Evolutionary conservation across 2,888 invertebrate species (phyloP).

Genomic region (Brachyptera risi): DNA sequence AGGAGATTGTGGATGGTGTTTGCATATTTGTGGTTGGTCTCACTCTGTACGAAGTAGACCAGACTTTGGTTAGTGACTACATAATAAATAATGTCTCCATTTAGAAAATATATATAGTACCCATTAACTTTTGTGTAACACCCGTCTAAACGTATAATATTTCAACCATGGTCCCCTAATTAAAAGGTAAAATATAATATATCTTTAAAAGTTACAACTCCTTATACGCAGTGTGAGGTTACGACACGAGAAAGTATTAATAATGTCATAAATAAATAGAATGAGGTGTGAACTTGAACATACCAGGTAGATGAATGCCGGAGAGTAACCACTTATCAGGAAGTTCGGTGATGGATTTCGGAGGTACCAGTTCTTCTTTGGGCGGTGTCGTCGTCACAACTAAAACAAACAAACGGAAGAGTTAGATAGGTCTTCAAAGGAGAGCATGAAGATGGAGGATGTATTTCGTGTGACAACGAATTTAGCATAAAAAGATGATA

Average conservation of each 20-base stretch:
- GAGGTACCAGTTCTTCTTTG: slow-evolving; percentile 43
- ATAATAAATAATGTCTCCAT: slow-evolving; percentile 12
- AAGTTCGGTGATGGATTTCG: slow-evolving; percentile 60
- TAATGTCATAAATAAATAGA: too few relatives aligned
- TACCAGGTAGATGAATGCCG: slow-evolving; percentile 67
- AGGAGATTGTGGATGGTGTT: too few relatives aligned
- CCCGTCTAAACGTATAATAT: too few relatives aligned
- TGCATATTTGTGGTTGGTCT: slow-evolving; percentile 11
- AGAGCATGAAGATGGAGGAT: too few relatives aligned
- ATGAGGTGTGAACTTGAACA: slow-evolving; percentile 39
- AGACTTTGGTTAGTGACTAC: background rate
- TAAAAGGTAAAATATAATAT: background rate
- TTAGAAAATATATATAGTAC: background rate
- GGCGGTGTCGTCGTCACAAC: slow-evolving; percentile 1
- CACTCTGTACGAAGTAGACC: slow-evolving; percentile 8
- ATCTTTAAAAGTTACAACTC: too few relatives aligned
- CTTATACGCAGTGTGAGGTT: too few relatives aligned
- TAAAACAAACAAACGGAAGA: background rate
- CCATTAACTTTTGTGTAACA: background rate
- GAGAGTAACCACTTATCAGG: slow-evolving; percentile 63
- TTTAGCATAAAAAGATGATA: too few relatives aligned
- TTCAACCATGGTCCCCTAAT: too few relatives aligned
- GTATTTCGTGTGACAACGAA: too few relatives aligned
- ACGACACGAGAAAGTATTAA: too few relatives aligned
- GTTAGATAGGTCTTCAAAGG: too few relatives aligned